phyloP scores from a whole-genome alignment of 1,140 invertebrate species.

The Atta cephalotes region DNA sequence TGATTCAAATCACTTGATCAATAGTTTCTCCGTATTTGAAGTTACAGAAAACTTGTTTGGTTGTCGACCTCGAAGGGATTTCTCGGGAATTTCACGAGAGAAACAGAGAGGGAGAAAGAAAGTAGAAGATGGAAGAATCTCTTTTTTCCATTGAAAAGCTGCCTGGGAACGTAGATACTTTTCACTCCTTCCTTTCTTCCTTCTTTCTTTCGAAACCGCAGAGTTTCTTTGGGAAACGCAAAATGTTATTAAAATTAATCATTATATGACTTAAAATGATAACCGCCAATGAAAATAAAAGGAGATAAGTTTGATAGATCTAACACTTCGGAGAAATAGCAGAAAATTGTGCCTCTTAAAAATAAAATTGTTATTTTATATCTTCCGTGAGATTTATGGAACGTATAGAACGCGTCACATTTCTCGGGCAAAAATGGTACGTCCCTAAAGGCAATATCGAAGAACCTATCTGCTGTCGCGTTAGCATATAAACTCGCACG shows the following conservation, averaged over 20 bases:
- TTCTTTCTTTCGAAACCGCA: not conserved
- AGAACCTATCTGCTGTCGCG: not conserved
- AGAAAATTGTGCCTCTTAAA: not conserved
- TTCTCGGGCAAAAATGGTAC: not conserved
- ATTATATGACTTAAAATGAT: not conserved
- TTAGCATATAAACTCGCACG: not conserved
- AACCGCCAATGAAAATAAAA: not conserved
- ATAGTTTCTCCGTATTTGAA: not conserved
- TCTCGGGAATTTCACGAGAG: not conserved
- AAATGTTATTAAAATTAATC: not conserved
- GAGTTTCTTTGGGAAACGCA: not conserved
- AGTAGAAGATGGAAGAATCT: not conserved
- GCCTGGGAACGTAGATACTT: not conserved
- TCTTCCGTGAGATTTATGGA: not conserved
- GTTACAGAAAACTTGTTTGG: conserved; percentile 63
- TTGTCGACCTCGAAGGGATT: conserved; percentile 48
- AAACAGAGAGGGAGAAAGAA: not conserved
- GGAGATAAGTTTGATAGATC: not conserved
- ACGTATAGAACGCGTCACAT: not conserved
- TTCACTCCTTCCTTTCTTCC: not conserved
- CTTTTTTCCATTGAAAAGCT: not conserved
- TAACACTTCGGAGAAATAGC: not conserved
- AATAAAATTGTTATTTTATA: conserved; percentile 14
- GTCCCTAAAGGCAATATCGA: not conserved
- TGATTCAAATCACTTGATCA: conserved; percentile 46